These are phyloP conservation scores for Enteromius mattozi DNA, from an alignment of 2,797 vertebrate genomes.

Conservation along the genomic window DNA sequence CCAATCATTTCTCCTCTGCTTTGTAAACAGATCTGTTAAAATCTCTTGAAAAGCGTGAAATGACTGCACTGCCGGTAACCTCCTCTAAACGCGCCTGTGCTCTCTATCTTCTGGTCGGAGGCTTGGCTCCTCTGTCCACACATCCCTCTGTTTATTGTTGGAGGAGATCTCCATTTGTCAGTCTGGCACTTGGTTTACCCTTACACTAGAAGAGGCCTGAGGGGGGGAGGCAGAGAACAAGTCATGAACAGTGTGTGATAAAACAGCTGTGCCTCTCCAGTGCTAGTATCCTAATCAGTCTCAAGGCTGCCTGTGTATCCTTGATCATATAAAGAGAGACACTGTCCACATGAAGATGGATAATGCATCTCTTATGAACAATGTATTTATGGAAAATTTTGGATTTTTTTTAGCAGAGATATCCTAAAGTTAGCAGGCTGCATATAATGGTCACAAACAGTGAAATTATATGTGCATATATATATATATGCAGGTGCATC, in stretches of 20 bases:
- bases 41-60: conserved; percentile 64
- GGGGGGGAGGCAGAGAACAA: conserved; percentile 33
- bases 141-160: conserved; percentile 54
- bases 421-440: background rate
- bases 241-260: conserved; percentile 53
- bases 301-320: background rate
- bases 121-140: conserved; percentile 36
- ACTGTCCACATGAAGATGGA: background rate
- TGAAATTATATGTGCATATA: background rate
- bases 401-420: background rate
- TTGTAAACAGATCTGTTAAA: conserved; percentile 63
- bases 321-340: conserved; percentile 12
- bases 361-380: background rate
- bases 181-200: conserved; percentile 57
- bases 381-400: background rate
- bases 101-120: conserved; percentile 32
- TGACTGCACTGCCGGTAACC: conserved; percentile 48
- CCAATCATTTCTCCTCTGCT: conserved; percentile 56
- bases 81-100: conserved; percentile 32
- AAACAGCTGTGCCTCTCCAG: conserved; percentile 47
- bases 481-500: too few relatives aligned
- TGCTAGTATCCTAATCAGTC: conserved; percentile 29
- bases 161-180: conserved; percentile 55
- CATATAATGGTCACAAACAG: too few relatives aligned
- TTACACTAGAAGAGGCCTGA: conserved; percentile 40